These are phyloP conservation scores for Nycticryphes semicollaris DNA, from an alignment of 2,113 vertebrate genomes.

Conservation along the genomic window DNA sequence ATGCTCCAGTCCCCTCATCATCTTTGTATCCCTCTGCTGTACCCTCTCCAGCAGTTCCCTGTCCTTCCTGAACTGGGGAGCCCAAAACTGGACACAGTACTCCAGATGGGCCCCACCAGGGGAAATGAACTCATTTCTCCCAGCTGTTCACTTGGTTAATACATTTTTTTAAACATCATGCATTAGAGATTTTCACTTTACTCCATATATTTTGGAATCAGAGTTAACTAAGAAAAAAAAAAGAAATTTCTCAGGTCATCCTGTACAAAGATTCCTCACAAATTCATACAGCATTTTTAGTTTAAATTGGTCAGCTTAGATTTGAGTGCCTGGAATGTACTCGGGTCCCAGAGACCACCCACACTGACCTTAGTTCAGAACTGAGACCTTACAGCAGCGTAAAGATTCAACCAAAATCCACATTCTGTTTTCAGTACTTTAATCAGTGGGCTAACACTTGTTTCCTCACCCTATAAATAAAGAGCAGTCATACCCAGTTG, in stretches of 20 bases:
- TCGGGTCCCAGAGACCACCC: background rate
- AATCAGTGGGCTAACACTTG: slow-evolving; percentile 1
- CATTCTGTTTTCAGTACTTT: slow-evolving; percentile 29
- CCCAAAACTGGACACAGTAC: too few relatives aligned
- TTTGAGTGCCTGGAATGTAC: background rate
- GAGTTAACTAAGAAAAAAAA: background rate
- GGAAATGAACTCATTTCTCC: background rate
- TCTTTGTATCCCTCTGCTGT: too few relatives aligned
- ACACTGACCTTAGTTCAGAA: background rate
- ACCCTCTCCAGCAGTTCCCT: too few relatives aligned
- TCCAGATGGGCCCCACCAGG: too few relatives aligned
- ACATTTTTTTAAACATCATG: background rate
- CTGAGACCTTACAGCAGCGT: background rate
- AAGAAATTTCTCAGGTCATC: background rate
- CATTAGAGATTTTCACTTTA: background rate
- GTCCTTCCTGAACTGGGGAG: too few relatives aligned
- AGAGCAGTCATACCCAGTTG: background rate
- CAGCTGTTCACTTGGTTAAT: background rate
- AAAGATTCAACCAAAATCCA: slow-evolving; percentile 27
- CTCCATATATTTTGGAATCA: background rate
- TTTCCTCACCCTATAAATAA: slow-evolving; percentile 27
- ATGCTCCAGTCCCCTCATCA: too few relatives aligned
- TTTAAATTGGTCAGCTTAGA: background rate
- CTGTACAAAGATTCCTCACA: background rate
- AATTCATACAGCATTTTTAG: background rate